Conservation (phyloP, 2,888 invertebrate species). For the Pediacus dermestoides region DNA sequence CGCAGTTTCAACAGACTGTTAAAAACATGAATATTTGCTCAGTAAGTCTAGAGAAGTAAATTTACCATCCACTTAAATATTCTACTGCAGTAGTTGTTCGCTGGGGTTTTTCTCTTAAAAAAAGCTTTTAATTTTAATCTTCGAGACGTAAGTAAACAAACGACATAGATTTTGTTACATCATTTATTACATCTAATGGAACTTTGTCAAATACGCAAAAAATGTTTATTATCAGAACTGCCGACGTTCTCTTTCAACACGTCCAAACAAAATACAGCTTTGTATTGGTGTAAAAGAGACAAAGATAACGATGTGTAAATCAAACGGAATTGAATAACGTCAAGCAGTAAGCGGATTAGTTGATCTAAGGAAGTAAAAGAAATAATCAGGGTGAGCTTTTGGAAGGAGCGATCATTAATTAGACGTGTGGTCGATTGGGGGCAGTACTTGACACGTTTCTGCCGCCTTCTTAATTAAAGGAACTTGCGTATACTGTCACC, state of each 20-base stretch:
- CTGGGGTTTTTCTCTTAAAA: slow-evolving; percentile 20
- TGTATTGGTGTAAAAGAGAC: slow-evolving; percentile 3
- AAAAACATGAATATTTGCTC: slow-evolving; percentile 2
- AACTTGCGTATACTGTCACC: slow-evolving; percentile 9
- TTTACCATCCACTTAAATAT: slow-evolving; percentile 28
- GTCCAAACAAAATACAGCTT: slow-evolving; percentile 12
- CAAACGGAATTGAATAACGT: slow-evolving; percentile 22
- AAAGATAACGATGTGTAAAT: too few species aligned
- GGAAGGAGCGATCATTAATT: slow-evolving; percentile 33
- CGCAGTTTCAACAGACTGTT: not conserved
- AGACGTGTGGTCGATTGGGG: slow-evolving; percentile 36
- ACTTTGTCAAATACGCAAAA: slow-evolving; percentile 24
- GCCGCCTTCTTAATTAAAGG: slow-evolving; percentile 33
- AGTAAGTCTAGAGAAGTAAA: slow-evolving; percentile 14
- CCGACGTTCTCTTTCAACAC: slow-evolving; percentile 22
- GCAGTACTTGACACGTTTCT: slow-evolving; percentile 34
- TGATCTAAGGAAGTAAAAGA: slow-evolving; percentile 34
- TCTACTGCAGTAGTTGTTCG: slow-evolving; percentile 21
- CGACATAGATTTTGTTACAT: slow-evolving; percentile 41
- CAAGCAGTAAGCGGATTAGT: slow-evolving; percentile 35
- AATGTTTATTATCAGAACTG: slow-evolving; percentile 22
- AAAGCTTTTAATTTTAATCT: slow-evolving; percentile 38
- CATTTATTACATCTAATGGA: slow-evolving; percentile 46
- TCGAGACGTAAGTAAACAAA: slow-evolving; percentile 35
- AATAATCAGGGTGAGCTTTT: slow-evolving; percentile 33